phyloP scores from a whole-genome alignment of 2,888 invertebrate genomes.

The Sphinx pinastri region DNA sequence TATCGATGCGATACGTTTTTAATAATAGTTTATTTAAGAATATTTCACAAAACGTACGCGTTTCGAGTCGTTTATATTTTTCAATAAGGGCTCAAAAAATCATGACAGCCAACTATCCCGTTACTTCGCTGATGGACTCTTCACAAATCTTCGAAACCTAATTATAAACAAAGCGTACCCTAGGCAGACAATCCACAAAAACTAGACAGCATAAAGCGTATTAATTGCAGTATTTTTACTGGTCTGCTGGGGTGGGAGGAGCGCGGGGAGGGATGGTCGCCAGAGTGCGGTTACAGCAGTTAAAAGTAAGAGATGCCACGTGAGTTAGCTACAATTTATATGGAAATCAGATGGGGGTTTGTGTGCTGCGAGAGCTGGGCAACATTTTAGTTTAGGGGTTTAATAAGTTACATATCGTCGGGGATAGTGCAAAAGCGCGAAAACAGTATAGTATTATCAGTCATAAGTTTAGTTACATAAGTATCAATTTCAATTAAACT shows the following conservation, averaged over 20 bases:
- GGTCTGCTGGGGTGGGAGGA: background rate
- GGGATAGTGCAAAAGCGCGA: too few species aligned
- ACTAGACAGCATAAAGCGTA: slow-evolving; percentile 13
- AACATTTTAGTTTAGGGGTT: slow-evolving; percentile 9
- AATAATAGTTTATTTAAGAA: too few species aligned
- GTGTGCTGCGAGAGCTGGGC: slow-evolving; percentile 47
- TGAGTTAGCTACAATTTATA: slow-evolving; percentile 81
- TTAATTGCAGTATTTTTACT: slow-evolving; percentile 22
- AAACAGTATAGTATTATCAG: too few species aligned
- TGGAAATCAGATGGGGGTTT: slow-evolving; percentile 72
- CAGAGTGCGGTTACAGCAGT: slow-evolving; percentile 73
- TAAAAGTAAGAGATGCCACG: slow-evolving; percentile 79
- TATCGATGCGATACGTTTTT: too few species aligned
- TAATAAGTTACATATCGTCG: background rate
- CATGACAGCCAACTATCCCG: too few species aligned
- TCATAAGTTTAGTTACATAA: too few species aligned
- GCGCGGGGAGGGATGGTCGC: slow-evolving; percentile 34
- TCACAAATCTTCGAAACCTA: background rate
- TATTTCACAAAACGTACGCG: too few species aligned
- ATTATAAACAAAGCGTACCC: background rate
- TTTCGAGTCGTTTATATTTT: too few species aligned
- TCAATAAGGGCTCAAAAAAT: too few species aligned
- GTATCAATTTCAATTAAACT: too few species aligned
- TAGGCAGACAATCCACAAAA: background rate
- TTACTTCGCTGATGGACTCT: too few species aligned